Percentiles rank a stretch among this genome's conserved stretches.
Evolutionary conservation across 2,797 vertebrate species (phyloP).

Genomic region (Potorous gilbertii): DNA sequence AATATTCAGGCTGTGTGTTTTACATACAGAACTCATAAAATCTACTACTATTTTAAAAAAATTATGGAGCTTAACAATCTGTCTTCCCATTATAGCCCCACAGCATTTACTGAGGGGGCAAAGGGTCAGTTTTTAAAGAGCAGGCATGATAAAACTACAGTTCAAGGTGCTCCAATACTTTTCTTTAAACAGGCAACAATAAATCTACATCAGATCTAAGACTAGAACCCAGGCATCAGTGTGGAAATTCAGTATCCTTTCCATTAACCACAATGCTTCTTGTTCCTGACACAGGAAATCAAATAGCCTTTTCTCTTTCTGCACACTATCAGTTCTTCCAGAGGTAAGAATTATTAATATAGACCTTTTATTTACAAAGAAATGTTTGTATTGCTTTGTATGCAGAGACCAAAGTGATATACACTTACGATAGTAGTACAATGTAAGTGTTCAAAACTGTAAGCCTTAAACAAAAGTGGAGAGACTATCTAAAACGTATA

Average conservation of each 20-base stretch:
- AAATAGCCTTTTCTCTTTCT: background rate
- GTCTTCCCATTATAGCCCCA: background rate
- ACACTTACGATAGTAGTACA: background rate
- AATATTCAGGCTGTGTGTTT: rapidly evolving
- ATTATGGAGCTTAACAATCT: background rate
- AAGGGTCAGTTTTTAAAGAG: background rate
- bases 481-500: background rate
- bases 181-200: background rate
- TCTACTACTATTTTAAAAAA: background rate
- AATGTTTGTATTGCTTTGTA: background rate
- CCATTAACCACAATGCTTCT: background rate
- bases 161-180: background rate
- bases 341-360: background rate
- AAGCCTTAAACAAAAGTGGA: background rate
- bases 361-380: background rate
- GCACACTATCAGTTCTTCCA: no score
- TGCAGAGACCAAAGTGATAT: background rate
- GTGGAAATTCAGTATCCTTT: background rate
- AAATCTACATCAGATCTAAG: background rate
- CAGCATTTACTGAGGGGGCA: background rate
- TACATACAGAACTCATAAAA: background rate
- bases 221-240: background rate
- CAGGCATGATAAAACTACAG: background rate
- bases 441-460: background rate
- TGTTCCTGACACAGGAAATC: background rate